Base-by-base conservation (phyloP, 2,797 vertebrate species). In the Spinus pinus region DNA sequence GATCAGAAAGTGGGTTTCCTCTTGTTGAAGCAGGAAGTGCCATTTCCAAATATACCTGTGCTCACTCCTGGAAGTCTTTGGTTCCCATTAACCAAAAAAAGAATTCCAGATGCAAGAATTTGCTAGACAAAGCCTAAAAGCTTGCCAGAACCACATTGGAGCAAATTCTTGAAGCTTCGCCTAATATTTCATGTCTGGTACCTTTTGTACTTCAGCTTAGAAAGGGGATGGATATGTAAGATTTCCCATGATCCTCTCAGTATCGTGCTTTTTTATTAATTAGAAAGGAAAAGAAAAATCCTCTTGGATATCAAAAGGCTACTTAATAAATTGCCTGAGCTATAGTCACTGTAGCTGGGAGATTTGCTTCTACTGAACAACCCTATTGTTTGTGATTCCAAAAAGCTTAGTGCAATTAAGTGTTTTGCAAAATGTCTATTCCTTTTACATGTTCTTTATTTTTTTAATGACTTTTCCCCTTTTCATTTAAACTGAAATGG, bases 401-500 rank as follows among this genome's bases (percentile, higher is more conserved):
- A 79, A 81, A 81, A 87, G 42, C 60, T 73, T 64, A 50, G 12
- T 54, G 56, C 60, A 73, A 57, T 81, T 90, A 67, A 78, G 30
- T 22, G 2, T 56, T 86, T 82, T 84, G 51, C 71, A 89, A 92
- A 86, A 64, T 54, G 23, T 60, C 78, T 81, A 46, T 44, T 92
- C 74, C 25, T 74, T 85, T 89, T 71, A 35, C 49, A 19, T 31
- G 31, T 60, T 81, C 62, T 62, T 84, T 82, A 85, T 93, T 44
- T 84, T 88, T 66, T 85, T 21, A 25, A 77, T 77, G n/a, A 49
- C 67, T 90, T 88, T 61, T 5, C 5, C 30, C 6, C 60, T 82
- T 93, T 91, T 92, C 67, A 81, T 94, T 92, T 94, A 87, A 87
- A 83, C 75, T 92, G 79, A 81, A 94, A 62, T 49, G 25, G 33